Percentiles rank a stretch among this genome's conserved stretches.
Evolutionary conservation across 2,888 invertebrate species (phyloP).

Genomic region (Lasius fuliginosus): DNA sequence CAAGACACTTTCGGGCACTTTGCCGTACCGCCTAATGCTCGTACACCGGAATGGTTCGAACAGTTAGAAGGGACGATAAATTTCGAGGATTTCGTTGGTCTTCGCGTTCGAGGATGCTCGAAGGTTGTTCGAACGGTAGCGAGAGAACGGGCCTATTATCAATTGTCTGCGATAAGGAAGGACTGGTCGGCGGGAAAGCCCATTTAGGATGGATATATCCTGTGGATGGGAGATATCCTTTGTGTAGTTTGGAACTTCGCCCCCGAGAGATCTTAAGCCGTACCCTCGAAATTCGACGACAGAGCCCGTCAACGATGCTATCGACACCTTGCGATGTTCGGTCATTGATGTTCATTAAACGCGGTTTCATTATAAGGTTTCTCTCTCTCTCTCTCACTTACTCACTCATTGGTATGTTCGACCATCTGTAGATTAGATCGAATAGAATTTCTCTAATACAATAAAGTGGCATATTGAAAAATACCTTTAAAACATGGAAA

Average conservation of each 20-base stretch:
- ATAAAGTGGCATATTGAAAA: background rate
- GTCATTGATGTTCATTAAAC: constrained; percentile 56
- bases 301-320: constrained; percentile 30
- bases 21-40: constrained; percentile 39
- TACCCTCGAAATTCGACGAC: constrained; percentile 56
- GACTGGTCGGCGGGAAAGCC: constrained; percentile 54
- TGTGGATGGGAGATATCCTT: constrained; percentile 40
- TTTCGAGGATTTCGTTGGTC: constrained; percentile 61
- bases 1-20: constrained; percentile 40
- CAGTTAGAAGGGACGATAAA: constrained; percentile 58
- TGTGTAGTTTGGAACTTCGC: constrained; percentile 54
- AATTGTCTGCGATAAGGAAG: constrained; percentile 64
- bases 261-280: constrained; percentile 41
- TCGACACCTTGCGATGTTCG: constrained; percentile 60
- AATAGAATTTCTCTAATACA: background rate
- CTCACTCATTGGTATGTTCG: constrained; percentile 1
- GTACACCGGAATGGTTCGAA: constrained; percentile 44
- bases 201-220: constrained; percentile 61
- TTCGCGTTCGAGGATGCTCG: constrained; percentile 44
- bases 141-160: constrained; percentile 62
- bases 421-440: constrained; percentile 13
- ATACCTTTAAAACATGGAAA: background rate
- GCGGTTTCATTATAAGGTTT: constrained; percentile 29
- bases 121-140: constrained; percentile 31
- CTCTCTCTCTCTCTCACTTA: background rate